Conservation (phyloP, 2,797 vertebrate genomes). For the Dermochelys coriacea region DNA sequence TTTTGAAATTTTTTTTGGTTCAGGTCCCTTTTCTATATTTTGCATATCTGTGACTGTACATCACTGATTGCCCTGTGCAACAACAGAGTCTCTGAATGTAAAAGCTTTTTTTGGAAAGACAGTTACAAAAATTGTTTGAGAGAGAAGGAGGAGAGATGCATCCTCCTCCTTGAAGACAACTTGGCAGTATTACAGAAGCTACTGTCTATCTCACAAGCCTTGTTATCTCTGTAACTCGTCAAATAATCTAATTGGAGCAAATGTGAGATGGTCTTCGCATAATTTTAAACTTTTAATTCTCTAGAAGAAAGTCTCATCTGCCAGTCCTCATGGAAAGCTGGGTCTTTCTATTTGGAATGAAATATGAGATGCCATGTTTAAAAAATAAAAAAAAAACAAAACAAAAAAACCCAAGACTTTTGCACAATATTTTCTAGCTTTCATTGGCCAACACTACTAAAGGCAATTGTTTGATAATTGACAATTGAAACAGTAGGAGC, state of each 20-base stretch:
- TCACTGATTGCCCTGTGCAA: not conserved
- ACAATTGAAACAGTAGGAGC: not conserved
- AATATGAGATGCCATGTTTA: constrained; percentile 25
- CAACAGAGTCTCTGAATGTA: not conserved
- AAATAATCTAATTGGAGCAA: not conserved
- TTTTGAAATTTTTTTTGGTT: not conserved
- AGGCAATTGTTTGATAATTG: not conserved
- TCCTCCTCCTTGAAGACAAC: not conserved
- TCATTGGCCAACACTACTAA: not conserved
- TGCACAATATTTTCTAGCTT: not conserved
- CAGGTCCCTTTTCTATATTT: not conserved
- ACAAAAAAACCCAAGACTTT: constrained; percentile 22
- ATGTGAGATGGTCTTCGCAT: not conserved
- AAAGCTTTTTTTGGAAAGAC: not conserved
- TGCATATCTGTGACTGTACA: not conserved
- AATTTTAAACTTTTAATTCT: constrained; percentile 62
- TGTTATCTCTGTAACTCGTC: not conserved
- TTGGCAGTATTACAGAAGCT: not conserved
- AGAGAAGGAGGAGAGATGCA: not conserved
- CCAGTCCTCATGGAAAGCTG: constrained; percentile 1
- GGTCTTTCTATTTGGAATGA: constrained; percentile 41
- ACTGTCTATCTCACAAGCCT: not conserved
- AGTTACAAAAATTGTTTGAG: not conserved
- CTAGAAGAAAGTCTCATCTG: constrained; percentile 43
- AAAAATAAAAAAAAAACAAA: constrained; percentile 8